These are phyloP conservation scores for Cygnus olor DNA, from an alignment of 2,797 vertebrate species.

Conservation along the genomic window DNA sequence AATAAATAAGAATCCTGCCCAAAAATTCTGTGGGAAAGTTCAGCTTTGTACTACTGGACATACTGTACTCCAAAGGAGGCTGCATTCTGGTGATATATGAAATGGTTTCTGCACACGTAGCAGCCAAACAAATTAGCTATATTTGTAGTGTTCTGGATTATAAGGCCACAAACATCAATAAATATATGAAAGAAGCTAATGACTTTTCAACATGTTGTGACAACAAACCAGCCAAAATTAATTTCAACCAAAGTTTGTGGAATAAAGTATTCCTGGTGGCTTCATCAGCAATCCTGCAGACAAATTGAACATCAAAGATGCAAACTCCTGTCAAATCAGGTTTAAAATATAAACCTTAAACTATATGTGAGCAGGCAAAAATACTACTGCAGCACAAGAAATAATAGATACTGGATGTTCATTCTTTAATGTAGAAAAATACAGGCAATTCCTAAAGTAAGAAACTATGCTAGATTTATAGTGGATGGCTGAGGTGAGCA, in stretches of 20 bases:
- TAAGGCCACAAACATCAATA: slow-evolving; percentile 34
- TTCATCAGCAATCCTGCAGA: background rate
- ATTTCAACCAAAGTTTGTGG: background rate
- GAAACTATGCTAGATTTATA: slow-evolving; percentile 5
- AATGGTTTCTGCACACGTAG: background rate
- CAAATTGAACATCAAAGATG: slow-evolving; percentile 20
- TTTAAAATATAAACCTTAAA: background rate
- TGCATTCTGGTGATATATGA: background rate
- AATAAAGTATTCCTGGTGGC: slow-evolving; percentile 23
- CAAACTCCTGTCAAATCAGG: background rate
- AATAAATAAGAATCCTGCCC: background rate
- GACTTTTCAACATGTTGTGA: slow-evolving; percentile 41
- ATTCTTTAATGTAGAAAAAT: background rate
- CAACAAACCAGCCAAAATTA: slow-evolving; percentile 43
- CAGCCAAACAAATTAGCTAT: slow-evolving; percentile 34
- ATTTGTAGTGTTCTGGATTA: background rate
- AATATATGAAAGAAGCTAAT: slow-evolving; percentile 10
- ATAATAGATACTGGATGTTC: background rate
- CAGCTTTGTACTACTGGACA: background rate
- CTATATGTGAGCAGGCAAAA: background rate
- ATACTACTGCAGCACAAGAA: background rate
- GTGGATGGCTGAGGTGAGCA: slow-evolving; percentile 14
- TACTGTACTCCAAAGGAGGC: background rate
- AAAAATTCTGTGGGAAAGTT: background rate
- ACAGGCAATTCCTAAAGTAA: background rate